Conservation (phyloP, 2,797 vertebrate genomes). For the Alouatta caraya region DNA sequence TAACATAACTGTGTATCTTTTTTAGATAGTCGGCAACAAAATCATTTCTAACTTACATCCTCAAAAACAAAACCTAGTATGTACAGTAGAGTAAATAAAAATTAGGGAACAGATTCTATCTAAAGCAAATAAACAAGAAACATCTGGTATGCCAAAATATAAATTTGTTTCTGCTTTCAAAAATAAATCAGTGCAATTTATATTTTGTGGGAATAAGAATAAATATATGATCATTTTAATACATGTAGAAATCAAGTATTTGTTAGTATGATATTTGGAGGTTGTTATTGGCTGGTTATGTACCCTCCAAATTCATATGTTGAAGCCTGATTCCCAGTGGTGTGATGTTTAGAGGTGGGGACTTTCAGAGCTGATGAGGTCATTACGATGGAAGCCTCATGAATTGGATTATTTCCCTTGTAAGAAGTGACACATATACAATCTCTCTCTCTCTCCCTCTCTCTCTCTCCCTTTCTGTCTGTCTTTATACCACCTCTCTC, state of each 20-base stretch:
- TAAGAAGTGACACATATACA: not conserved
- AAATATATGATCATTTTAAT: not conserved
- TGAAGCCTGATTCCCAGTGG: not conserved
- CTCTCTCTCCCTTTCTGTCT: not conserved
- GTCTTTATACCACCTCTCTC: not conserved
- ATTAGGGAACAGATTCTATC: not conserved
- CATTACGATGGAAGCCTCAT: not conserved
- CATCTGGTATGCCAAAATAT: not conserved
- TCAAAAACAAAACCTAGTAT: not conserved
- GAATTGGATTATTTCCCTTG: not conserved
- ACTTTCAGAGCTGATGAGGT: not conserved
- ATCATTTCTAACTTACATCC: not conserved
- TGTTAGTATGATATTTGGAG: not conserved
- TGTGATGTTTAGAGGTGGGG: not conserved
- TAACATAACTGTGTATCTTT: not conserved
- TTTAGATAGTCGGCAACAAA: not conserved
- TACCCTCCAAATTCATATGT: not conserved
- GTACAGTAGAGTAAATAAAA: not conserved
- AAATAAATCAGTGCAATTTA: not conserved
- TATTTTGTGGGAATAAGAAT: not conserved
- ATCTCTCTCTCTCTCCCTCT: not conserved
- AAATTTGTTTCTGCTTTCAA: not conserved
- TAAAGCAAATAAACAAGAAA: not conserved
- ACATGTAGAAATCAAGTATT: not conserved
- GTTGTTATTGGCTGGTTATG: not conserved